Conservation (phyloP, 2,797 vertebrate genomes). For the Bufotes viridis region DNA sequence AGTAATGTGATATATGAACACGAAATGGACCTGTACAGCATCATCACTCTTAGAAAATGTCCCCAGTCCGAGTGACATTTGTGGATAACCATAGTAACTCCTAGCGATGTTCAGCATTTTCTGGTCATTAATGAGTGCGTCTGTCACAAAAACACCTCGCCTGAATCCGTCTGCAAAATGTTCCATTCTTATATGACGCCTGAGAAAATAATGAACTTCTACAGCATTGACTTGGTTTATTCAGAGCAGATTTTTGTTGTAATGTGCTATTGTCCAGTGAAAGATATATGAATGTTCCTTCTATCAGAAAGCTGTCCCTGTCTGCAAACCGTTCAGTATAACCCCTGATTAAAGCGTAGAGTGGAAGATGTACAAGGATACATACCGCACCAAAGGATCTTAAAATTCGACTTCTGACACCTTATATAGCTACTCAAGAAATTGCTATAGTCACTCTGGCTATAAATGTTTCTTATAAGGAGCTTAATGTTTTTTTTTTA, state of each 20-base stretch:
- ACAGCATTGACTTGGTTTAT: conserved; percentile 44
- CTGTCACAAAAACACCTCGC: conserved; percentile 49
- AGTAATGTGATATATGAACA: conserved; percentile 29
- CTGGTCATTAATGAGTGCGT: conserved; percentile 54
- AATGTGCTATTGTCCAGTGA: conserved; percentile 35
- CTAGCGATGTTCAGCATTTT: conserved; percentile 52
- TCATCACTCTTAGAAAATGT: conserved; percentile 52
- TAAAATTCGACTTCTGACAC: background rate
- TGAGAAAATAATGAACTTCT: conserved; percentile 59
- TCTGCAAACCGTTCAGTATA: conserved; percentile 4
- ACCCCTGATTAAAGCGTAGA: conserved; percentile 25
- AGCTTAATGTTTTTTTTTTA: background rate
- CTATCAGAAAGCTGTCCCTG: background rate
- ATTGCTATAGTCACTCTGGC: background rate
- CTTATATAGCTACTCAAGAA: background rate
- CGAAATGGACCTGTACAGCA: conserved; percentile 29
- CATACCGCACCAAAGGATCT: background rate
- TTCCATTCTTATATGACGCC: conserved; percentile 37
- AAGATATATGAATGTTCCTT: conserved; percentile 34
- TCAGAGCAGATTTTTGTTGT: conserved; percentile 38
- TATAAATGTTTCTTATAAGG: background rate
- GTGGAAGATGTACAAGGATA: conserved; percentile 11
- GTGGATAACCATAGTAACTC: conserved; percentile 60
- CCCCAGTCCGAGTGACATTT: conserved; percentile 55
- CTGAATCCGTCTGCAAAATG: conserved; percentile 52